Evolutionary conservation across 2,113 vertebrate genomes (phyloP).

Genomic region (Ancistrus triradiatus): DNA sequence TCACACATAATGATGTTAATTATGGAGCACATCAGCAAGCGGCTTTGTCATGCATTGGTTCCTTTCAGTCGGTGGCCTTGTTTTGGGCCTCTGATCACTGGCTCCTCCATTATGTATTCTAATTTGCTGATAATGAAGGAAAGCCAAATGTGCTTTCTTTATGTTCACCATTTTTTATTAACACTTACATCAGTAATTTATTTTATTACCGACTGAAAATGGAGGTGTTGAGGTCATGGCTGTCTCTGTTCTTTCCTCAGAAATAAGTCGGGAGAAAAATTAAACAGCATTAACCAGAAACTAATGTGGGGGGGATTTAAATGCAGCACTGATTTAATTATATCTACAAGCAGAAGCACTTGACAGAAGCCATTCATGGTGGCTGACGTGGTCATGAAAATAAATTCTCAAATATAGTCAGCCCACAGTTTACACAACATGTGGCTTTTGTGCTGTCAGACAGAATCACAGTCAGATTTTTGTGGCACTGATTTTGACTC

Average conservation of each 20-base stretch:
- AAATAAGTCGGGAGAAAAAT: slow-evolving; percentile 49
- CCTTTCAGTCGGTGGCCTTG: slow-evolving; percentile 50
- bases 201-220: slow-evolving; percentile 52
- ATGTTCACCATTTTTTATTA: slow-evolving; percentile 3
- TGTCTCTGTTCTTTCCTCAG: slow-evolving; percentile 29
- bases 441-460: too few relatives aligned
- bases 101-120: slow-evolving; percentile 48
- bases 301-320: too few relatives aligned
- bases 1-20: slow-evolving; percentile 63
- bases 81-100: slow-evolving; percentile 49
- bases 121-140: slow-evolving; percentile 50
- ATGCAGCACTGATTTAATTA: too few relatives aligned
- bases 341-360: too few relatives aligned
- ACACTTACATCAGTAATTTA: slow-evolving; percentile 34
- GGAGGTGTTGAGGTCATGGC: slow-evolving; percentile 54
- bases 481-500: too few relatives aligned
- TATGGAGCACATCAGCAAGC: slow-evolving; percentile 51
- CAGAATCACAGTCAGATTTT: too few relatives aligned
- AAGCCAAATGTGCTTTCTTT: slow-evolving; percentile 23
- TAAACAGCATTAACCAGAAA: too few relatives aligned
- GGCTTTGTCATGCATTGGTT: slow-evolving; percentile 54
- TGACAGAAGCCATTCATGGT: too few relatives aligned
- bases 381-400: too few relatives aligned
- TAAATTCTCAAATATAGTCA: too few relatives aligned
- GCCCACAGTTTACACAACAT: too few relatives aligned